Conservation (phyloP, 2,797 vertebrate species). For the Pangasius krempfi region DNA sequence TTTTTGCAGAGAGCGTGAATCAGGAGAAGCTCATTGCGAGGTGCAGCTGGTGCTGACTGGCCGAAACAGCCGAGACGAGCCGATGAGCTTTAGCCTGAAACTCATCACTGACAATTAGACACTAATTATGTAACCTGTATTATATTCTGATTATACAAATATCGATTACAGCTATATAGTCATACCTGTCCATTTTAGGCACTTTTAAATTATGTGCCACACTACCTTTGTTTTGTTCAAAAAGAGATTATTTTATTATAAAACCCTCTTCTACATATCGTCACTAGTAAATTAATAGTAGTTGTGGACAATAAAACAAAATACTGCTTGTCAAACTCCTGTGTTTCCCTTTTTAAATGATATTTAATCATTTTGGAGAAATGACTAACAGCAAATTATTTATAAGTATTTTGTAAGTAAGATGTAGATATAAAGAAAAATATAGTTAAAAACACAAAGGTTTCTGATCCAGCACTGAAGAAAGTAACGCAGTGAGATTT, state of each 20-base stretch:
- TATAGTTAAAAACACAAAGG: background rate
- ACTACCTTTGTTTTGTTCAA: background rate
- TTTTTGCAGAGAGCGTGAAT: constrained; percentile 23
- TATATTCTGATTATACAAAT: background rate
- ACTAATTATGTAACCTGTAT: background rate
- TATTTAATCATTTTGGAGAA: background rate
- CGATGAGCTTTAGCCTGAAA: background rate
- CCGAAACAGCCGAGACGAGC: background rate
- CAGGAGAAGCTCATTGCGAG: background rate
- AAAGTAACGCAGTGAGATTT: background rate
- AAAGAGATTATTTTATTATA: constrained; percentile 11
- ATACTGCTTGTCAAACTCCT: background rate
- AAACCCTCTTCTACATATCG: constrained; percentile 7
- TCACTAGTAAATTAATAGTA: background rate
- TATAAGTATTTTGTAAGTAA: background rate
- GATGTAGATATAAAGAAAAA: background rate
- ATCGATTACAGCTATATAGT: background rate
- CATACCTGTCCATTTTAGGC: background rate
- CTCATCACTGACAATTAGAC: background rate
- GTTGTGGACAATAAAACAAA: constrained; percentile 1
- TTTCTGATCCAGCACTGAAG: background rate
- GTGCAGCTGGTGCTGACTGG: too few species aligned
- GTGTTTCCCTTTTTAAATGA: background rate
- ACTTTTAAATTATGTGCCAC: background rate
- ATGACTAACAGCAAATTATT: background rate